Evolutionary conservation across 2,888 invertebrate species (phyloP).

Genomic region (Idaea straminata): DNA sequence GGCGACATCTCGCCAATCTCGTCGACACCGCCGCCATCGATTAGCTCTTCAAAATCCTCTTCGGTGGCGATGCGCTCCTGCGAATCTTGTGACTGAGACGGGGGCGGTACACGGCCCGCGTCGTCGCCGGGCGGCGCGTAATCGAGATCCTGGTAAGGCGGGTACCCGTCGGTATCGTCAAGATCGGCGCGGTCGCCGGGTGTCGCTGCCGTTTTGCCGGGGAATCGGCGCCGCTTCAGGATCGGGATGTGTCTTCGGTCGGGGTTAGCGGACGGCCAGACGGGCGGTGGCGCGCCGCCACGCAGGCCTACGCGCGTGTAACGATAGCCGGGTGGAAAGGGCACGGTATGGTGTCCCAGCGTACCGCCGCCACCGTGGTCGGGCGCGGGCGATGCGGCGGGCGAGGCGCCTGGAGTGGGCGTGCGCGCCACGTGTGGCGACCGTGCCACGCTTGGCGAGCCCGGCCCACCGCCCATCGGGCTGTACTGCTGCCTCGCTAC

Average conservation of each 20-base stretch:
- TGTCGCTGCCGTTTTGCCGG: slow-evolving; percentile 54
- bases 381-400: slow-evolving; percentile 67
- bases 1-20: slow-evolving; percentile 47
- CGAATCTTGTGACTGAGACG: slow-evolving; percentile 77
- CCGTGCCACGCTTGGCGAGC: slow-evolving; percentile 78
- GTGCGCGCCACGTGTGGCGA: slow-evolving; percentile 79
- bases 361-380: slow-evolving; percentile 50
- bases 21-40: slow-evolving; percentile 82
- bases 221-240: slow-evolving; percentile 73
- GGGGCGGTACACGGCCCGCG: slow-evolving; percentile 49
- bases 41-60: slow-evolving; percentile 84
- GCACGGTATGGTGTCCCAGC: slow-evolving; percentile 75
- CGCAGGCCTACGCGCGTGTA: slow-evolving; percentile 82
- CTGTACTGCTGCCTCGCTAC: slow-evolving; percentile 75
- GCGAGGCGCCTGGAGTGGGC: slow-evolving; percentile 64
- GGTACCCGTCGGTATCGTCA: slow-evolving; percentile 19
- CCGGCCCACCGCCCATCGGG: slow-evolving; percentile 76
- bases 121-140: slow-evolving; percentile 15
- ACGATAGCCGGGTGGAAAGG: slow-evolving; percentile 80
- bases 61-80: slow-evolving; percentile 83
- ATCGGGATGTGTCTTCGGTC: slow-evolving; percentile 70
- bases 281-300: slow-evolving; percentile 82
- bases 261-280: slow-evolving; percentile 76
- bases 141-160: slow-evolving; percentile 15
- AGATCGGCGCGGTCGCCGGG: slow-evolving; percentile 38